Evolutionary conservation across 2,113 vertebrate genomes (phyloP).

Genomic region (Anseranas semipalmata): DNA sequence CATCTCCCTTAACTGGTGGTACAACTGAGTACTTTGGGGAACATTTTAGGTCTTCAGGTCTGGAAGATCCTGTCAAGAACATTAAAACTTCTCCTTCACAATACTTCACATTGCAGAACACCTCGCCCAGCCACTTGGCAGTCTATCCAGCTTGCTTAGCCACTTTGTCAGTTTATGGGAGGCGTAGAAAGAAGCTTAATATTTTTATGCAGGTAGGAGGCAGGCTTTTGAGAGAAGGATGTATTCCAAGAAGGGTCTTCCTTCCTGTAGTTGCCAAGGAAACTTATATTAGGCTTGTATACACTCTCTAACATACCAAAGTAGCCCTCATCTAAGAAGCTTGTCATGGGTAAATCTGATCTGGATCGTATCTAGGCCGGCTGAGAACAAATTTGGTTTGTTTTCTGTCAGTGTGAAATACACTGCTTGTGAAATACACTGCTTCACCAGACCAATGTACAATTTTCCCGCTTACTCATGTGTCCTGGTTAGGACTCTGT

Average conservation of each 20-base stretch:
- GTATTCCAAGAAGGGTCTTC: neutral
- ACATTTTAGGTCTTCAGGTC: neutral
- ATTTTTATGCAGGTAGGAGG: neutral
- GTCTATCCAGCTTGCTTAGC: neutral
- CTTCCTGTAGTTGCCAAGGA: neutral
- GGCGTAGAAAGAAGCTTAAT: neutral
- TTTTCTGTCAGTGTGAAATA: neutral
- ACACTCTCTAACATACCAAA: neutral
- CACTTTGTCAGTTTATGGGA: neutral
- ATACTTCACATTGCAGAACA: neutral
- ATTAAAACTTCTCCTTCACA: neutral
- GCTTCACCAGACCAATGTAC: neutral
- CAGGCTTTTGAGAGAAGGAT: neutral
- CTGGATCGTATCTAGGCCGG: neutral
- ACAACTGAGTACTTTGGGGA: neutral
- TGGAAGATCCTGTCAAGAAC: neutral
- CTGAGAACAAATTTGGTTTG: neutral
- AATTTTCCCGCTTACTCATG: neutral
- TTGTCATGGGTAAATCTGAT: neutral
- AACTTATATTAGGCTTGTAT: neutral
- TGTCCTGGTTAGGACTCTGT: neutral
- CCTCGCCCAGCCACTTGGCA: neutral
- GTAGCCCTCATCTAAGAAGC: neutral
- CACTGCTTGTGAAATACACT: neutral
- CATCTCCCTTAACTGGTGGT: neutral